Evolutionary conservation across 2,888 invertebrate species (phyloP), one percentile per base, ranked within the genome.

Genomic region (Neoascia interrupta): DNA sequence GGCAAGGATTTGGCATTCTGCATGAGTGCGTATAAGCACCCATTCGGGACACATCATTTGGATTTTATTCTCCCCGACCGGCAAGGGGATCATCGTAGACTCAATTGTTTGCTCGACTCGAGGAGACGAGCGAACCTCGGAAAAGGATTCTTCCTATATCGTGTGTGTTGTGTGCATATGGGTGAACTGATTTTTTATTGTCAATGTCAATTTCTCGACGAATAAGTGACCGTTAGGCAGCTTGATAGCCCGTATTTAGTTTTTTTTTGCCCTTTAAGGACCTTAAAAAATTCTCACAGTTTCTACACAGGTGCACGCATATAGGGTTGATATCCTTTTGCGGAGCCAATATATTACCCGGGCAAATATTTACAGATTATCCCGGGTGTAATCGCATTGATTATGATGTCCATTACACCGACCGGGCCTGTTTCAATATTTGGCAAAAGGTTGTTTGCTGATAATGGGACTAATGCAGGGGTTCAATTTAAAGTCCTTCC

Each of bases 11-110:
- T 76, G 64, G 76, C 47, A 72, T 76, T 76, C 76, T 70, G 53
- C 76, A 60, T 76, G 70, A 64, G 76, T 76, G 76, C 76, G 76
- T 76, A 60, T 64, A 58, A 76, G 76, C 70, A 76, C 64, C 72
- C 45, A 72, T 76, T 76, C 64, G 70, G 76, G 70, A 72, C 75
- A 63, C 75, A 76, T 76, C 70, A 64, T 76, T 76, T 76, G 45
- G 64, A 70, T 64, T 69, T 76, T 58, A 64, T 64, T 37, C 34
- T 37, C 21, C 34, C 8, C 8, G 26, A 8, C 23, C 15, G 28
- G 51, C 13, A 43, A 31, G 64, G 34, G 49, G 34, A 31, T 45
- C 49, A 26, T 47, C 41, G 39, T 51, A 70, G 31, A 58, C 63
- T 70, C 69, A 56, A 75, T 69, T 75, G 74, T 74, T 69, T 69